Percentiles rank a stretch among this genome's conserved stretches.
These are phyloP conservation scores for Vollenhovia emeryi DNA, from an alignment of 1,140 invertebrate genomes.

Conservation along the genomic window DNA sequence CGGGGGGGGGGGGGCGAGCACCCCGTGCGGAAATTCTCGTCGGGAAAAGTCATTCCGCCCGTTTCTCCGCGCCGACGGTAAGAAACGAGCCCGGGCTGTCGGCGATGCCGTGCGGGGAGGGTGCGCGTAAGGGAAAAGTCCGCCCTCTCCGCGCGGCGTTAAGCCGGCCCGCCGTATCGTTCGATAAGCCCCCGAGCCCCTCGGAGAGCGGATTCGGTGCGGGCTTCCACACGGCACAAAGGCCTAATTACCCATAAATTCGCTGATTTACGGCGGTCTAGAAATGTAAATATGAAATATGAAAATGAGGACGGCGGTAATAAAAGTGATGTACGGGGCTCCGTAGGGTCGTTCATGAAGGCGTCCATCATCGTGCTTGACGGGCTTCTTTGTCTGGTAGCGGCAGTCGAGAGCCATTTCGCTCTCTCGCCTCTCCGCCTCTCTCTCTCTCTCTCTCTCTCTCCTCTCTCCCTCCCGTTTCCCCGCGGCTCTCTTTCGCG, in stretches of 20 bases:
- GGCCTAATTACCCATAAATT: conserved; percentile 89
- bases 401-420: conserved; percentile 80
- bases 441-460: conserved; percentile 41
- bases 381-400: conserved; percentile 87
- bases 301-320: conserved; percentile 92
- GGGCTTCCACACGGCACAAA: conserved; percentile 84
- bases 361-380: conserved; percentile 90
- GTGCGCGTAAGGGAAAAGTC: conserved; percentile 36
- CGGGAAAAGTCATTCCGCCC: conserved; percentile 46
- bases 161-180: conserved; percentile 52
- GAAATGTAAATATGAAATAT: conserved; percentile 92
- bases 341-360: conserved; percentile 90
- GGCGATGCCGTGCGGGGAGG: conserved; percentile 1
- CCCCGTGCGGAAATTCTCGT: conserved; percentile 6
- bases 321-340: conserved; percentile 92
- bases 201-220: conserved; percentile 49
- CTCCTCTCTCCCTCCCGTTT: neutral
- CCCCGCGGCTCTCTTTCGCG: conserved; percentile 47
- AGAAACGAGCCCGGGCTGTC: conserved; percentile 25
- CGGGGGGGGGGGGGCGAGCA: neutral
- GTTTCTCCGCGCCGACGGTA: conserved; percentile 19
- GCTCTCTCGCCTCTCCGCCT: conserved; percentile 41
- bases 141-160: conserved; percentile 24
- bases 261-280: conserved; percentile 87
- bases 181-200: conserved; percentile 49